Base-by-base conservation (phyloP, 2,888 invertebrate genomes). In the Xestobium rufovillosum region DNA sequence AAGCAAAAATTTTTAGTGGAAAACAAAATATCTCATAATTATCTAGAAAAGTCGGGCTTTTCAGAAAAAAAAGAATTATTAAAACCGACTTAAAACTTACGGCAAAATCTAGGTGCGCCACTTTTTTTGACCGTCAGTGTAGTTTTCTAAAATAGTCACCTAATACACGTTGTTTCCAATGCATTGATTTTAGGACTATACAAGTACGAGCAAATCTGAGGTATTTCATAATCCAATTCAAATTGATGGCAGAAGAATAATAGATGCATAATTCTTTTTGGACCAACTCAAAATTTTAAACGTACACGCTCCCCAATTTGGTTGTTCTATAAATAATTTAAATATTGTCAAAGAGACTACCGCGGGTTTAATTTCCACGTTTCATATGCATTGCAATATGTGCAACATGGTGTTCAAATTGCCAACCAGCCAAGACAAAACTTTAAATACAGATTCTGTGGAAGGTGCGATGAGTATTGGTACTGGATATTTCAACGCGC, bases 221-320 rank as follows among this genome's bases (percentile, higher is more conserved):
- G n/a, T n/a, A n/a, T n/a, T n/a, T n/a, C n/a, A n/a, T n/a, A n/a
- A n/a, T n/a, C n/a, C n/a, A n/a, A 19, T 19, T 19, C 6, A 19
- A 8, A 19, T 19, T 19, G 23, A 19, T 19, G 23, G 23, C 6
- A 19, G n/a, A 6, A 6, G 23, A 19, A 19, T 19, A 19, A n/a
- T 19, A 19, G 23, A 19, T n/a, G n/a, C n/a, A n/a, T n/a, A 19
- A n/a, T 19, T 8, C n/a, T n/a, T 19, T 6, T 19, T 19, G 6
- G 23, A 19, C 6, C 23, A 19, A 19, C 6, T 19, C n/a, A 19
- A 19, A 19, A 19, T n/a, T 6, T n/a, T 19, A 6, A 19, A 19
- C n/a, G n/a, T 19, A 19, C 23, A 19, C n/a, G n/a, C 23, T 19
- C 6, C 23, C 23, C 23, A 19, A n/a, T 29, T 29, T 29, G 29